phyloP scores from a whole-genome alignment of 2,888 invertebrate genomes.

The Platynereis dumerilii region DNA sequence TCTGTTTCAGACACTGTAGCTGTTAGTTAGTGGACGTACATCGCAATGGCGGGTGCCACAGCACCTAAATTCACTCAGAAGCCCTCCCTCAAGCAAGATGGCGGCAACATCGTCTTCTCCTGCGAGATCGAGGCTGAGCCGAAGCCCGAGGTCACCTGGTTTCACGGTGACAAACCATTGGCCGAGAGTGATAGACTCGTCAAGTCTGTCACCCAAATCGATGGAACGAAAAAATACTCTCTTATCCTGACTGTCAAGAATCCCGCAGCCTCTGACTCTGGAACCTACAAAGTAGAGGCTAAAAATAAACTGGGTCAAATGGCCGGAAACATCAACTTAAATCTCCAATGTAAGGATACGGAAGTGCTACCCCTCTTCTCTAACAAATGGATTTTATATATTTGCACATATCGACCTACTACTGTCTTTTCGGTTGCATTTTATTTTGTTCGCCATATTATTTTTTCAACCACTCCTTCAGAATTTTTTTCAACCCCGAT shows the following conservation, averaged over 20 bases:
- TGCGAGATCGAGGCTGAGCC: conserved; percentile 95
- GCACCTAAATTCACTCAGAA: conserved; percentile 98
- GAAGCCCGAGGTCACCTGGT: conserved; percentile 94
- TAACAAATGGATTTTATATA: no score
- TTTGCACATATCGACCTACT: no score
- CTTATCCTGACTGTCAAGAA: conserved; percentile 68
- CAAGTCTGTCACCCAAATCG: conserved; percentile 5
- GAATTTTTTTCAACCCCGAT: no score
- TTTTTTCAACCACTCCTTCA: no score
- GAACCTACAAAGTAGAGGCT: conserved; percentile 98
- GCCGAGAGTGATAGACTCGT: conserved; percentile 17
- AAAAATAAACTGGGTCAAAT: conserved; percentile 87
- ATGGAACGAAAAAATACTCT: conserved; percentile 24
- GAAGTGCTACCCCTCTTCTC: no score
- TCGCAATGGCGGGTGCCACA: conserved; percentile 45
- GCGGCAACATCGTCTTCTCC: conserved; percentile 87
- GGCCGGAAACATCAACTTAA: conserved; percentile 36
- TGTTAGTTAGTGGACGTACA: no score
- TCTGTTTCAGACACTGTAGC: no score
- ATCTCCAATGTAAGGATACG: conserved; percentile 26
- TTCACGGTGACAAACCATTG: conserved; percentile 71
- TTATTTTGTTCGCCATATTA: no score
- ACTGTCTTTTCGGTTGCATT: no score
- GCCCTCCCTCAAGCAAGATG: conserved; percentile 97
- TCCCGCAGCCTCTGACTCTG: conserved; percentile 78